Conservation (phyloP, 2,797 vertebrate genomes). For the Atherinosoma microstoma region DNA sequence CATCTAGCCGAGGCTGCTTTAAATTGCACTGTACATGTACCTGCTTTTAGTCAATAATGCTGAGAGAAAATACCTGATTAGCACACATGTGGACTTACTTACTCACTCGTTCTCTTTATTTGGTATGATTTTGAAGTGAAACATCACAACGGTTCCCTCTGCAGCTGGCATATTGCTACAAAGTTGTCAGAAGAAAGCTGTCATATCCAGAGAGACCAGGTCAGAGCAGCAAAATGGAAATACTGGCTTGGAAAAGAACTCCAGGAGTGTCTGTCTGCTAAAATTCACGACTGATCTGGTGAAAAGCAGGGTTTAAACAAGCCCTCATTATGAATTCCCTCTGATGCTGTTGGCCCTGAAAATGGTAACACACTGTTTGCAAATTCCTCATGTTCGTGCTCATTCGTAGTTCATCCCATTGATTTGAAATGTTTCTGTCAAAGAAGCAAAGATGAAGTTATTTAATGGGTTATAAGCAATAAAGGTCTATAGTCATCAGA, state of each 20-base stretch:
- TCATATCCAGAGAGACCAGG: conserved; percentile 32
- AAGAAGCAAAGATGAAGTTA: conserved; percentile 24
- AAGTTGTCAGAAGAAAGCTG: conserved; percentile 29
- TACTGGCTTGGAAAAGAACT: conserved; percentile 37
- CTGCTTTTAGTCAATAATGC: background rate
- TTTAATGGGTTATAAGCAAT: conserved; percentile 9
- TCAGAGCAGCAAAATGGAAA: conserved; percentile 54
- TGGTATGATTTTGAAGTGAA: conserved; percentile 22
- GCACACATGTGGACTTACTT: background rate
- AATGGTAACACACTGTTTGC: conserved; percentile 24
- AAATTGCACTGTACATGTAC: background rate
- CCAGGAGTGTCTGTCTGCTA: conserved; percentile 37
- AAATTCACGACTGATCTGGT: conserved; percentile 52
- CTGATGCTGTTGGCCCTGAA: conserved; percentile 43
- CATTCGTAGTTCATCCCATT: conserved; percentile 22
- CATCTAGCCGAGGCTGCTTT: background rate
- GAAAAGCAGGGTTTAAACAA: conserved; percentile 48
- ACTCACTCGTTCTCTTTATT: conserved; percentile 8
- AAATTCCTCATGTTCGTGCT: conserved; percentile 25
- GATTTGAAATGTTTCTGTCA: conserved; percentile 38
- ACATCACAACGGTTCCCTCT: conserved; percentile 17
- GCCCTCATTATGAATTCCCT: conserved; percentile 29
- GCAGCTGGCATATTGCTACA: conserved; percentile 31
- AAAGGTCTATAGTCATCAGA: background rate
- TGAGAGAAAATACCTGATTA: conserved; percentile 8